A percentile compares a stretch with the other conserved stretches of the same genome.
These are phyloP conservation scores for Diarsia dahlii DNA, from an alignment of 2,888 invertebrate genomes.

Conservation along the genomic window DNA sequence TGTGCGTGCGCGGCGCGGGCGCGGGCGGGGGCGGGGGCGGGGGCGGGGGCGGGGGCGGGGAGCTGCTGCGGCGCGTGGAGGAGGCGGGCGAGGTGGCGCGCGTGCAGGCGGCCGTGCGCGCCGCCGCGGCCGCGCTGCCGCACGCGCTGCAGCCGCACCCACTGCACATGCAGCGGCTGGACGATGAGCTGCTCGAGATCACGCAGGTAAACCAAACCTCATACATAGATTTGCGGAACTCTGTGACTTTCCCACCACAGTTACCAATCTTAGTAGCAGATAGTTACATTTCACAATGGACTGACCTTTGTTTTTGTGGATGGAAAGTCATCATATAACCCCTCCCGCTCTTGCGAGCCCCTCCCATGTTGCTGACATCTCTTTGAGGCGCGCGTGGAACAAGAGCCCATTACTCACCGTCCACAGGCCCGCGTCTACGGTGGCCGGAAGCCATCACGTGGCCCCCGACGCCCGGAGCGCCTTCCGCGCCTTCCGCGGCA, in stretches of 20 bases:
- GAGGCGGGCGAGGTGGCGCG: conserved; percentile 98
- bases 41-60: conserved; percentile 91
- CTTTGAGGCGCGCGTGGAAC: no score
- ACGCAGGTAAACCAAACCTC: conserved; percentile 92
- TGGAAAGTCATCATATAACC: no score
- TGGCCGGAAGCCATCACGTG: no score
- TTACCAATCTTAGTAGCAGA: neutral
- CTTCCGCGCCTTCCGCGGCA: no score
- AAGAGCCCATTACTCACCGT: no score
- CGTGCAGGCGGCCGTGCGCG: conserved; percentile 94
- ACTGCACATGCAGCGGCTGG: conserved; percentile 93
- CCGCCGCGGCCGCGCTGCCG: conserved; percentile 80
- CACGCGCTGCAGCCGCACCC: conserved; percentile 91
- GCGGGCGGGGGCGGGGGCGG: conserved; percentile 90
- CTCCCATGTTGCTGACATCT: no score
- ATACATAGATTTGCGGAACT: no score
- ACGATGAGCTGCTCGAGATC: conserved; percentile 96
- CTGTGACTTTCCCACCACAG: neutral
- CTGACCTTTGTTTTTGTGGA: no score
- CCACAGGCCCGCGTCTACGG: no score
- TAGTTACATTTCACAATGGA: neutral
- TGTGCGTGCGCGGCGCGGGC: conserved; percentile 97
- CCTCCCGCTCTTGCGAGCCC: no score
- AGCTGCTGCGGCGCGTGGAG: conserved; percentile 95
- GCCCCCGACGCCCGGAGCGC: no score